Percentiles rank a stretch among this genome's conserved stretches.
These are phyloP conservation scores for Chionodraco myersi DNA, from an alignment of 2,113 vertebrate genomes.

Conservation along the genomic window DNA sequence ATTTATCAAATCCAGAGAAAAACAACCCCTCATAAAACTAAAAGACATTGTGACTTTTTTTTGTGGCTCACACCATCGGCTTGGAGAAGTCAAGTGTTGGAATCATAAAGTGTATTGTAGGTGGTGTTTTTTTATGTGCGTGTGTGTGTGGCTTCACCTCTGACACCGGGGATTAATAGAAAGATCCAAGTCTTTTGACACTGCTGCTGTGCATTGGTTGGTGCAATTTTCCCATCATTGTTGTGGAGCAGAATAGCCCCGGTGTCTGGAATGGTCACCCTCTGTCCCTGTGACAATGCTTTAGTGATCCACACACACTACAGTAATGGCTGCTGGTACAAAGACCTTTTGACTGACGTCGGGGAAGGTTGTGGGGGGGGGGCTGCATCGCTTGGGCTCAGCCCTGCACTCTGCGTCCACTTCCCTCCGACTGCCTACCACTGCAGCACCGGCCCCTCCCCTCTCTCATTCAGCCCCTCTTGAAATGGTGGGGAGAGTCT, in stretches of 20 bases:
- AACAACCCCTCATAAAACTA: slow-evolving; percentile 21
- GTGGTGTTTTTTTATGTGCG: slow-evolving; percentile 5
- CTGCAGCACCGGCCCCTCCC: slow-evolving; percentile 59
- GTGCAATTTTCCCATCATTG: slow-evolving; percentile 67
- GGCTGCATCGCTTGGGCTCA: slow-evolving; percentile 24
- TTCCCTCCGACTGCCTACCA: slow-evolving; percentile 53
- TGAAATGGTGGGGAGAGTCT: slow-evolving; percentile 37
- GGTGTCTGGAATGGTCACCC: slow-evolving; percentile 63
- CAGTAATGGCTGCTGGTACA: slow-evolving; percentile 71
- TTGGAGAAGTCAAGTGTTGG: slow-evolving; percentile 14
- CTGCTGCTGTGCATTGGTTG: slow-evolving; percentile 21
- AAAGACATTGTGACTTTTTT: slow-evolving; percentile 28
- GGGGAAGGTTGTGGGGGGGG: slow-evolving; percentile 1
- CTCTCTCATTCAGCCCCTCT: slow-evolving; percentile 48
- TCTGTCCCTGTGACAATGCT: slow-evolving; percentile 78
- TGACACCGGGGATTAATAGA: slow-evolving; percentile 44
- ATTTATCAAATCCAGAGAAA: slow-evolving; percentile 52
- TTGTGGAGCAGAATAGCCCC: slow-evolving; percentile 65
- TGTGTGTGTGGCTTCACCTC: slow-evolving; percentile 48
- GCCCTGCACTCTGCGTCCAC: slow-evolving; percentile 52
- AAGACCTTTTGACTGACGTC: slow-evolving; percentile 80
- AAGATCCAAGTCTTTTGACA: slow-evolving; percentile 43
- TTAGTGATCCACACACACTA: slow-evolving; percentile 70
- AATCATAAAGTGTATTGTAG: slow-evolving; percentile 30
- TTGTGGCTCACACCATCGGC: slow-evolving; percentile 37